These are phyloP conservation scores for Lepidurus arcticus DNA, from an alignment of 1,140 invertebrate genomes.

Conservation along the genomic window DNA sequence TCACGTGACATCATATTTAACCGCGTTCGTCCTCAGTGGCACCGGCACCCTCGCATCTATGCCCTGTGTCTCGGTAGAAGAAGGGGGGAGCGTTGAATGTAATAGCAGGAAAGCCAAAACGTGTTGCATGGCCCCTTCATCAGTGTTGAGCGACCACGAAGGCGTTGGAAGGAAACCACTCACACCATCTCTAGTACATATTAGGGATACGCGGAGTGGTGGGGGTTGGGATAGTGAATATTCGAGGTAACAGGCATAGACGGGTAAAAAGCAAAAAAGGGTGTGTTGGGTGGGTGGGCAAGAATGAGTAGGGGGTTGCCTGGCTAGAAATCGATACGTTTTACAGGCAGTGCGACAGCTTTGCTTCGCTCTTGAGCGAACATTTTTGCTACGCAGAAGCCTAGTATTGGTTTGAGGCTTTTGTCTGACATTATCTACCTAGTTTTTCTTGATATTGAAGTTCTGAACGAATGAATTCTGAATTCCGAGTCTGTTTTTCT, in stretches of 20 bases:
- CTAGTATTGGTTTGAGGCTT: not conserved
- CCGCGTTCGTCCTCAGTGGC: not conserved
- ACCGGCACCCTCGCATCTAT: not conserved
- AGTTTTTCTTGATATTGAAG: not conserved
- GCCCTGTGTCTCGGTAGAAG: not conserved
- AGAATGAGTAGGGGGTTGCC: not conserved
- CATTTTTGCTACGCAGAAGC: not conserved
- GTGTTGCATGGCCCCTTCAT: not conserved
- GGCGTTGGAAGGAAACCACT: not conserved
- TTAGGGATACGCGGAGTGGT: not conserved
- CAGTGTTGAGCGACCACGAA: not conserved
- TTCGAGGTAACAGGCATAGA: not conserved
- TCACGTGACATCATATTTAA: not conserved
- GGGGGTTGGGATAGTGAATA: not conserved
- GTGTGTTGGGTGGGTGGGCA: not conserved
- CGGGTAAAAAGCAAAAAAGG: not conserved
- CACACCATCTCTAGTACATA: not conserved
- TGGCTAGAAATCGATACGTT: not conserved
- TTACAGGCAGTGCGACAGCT: constrained; percentile 8
- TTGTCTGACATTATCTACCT: not conserved
- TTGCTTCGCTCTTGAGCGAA: not conserved
- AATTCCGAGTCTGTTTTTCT: too few species aligned
- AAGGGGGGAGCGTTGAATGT: not conserved
- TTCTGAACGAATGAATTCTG: not conserved
- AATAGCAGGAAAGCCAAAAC: constrained; percentile 2